Evolutionary conservation across 1,140 invertebrate species (phyloP).

Genomic region (Pomacea maculata): DNA sequence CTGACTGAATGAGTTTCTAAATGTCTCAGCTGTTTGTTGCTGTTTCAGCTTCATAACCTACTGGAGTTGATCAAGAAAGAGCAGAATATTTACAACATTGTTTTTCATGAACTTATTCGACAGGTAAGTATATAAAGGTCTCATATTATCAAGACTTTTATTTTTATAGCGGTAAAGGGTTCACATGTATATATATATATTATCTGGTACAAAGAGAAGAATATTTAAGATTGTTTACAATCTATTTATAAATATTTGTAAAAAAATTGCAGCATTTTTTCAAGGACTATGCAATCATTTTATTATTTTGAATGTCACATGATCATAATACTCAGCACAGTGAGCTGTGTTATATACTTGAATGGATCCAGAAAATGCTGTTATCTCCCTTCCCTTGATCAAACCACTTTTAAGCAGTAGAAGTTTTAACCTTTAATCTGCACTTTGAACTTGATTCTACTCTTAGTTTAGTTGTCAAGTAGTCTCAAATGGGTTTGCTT

Average conservation of each 20-base stretch:
- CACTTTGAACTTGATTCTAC: too few relatives aligned
- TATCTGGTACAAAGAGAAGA: neutral
- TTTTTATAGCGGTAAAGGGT: neutral
- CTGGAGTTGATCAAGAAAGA: slow-evolving; percentile 65
- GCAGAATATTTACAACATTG: slow-evolving; percentile 65
- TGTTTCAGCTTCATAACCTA: slow-evolving; percentile 63
- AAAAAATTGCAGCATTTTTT: neutral
- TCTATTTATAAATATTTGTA: neutral
- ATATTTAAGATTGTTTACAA: neutral
- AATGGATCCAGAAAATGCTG: too few relatives aligned
- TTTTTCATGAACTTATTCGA: slow-evolving; percentile 65
- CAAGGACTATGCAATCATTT: neutral
- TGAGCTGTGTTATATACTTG: too few relatives aligned
- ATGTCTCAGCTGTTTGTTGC: neutral
- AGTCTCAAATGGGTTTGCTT: neutral
- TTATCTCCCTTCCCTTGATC: too few relatives aligned
- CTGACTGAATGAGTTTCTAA: neutral
- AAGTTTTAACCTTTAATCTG: too few relatives aligned
- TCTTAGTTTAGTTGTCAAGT: too few relatives aligned
- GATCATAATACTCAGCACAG: too few relatives aligned
- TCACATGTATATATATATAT: neutral
- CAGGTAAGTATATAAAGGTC: slow-evolving; percentile 46
- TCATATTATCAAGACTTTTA: neutral
- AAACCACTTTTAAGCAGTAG: too few relatives aligned
- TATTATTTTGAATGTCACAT: neutral